Evolutionary conservation across 2,888 invertebrate genomes (phyloP).

Genomic region (Physocephala rufipes): DNA sequence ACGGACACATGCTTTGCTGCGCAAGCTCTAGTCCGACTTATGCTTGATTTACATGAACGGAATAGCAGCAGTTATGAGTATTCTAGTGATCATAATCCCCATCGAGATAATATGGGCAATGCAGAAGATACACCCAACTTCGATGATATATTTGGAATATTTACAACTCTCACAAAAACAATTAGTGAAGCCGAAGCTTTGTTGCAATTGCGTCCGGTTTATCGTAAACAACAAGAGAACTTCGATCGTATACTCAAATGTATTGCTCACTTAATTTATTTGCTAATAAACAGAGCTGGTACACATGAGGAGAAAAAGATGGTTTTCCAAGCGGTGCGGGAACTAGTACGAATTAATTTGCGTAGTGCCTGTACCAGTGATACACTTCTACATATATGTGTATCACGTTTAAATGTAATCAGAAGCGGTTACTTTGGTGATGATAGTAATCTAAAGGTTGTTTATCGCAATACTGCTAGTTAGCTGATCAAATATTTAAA

Average conservation of each 20-base stretch:
- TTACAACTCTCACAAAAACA: slow-evolving; percentile 73
- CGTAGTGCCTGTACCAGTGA: slow-evolving; percentile 77
- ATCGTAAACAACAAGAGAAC: slow-evolving; percentile 81
- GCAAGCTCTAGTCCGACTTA: slow-evolving; percentile 84
- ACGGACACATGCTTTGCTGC: slow-evolving; percentile 86
- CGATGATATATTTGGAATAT: slow-evolving; percentile 76
- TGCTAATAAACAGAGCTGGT: slow-evolving; percentile 72
- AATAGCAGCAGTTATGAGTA: slow-evolving; percentile 58
- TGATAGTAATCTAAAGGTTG: slow-evolving; percentile 69
- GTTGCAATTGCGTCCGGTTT: slow-evolving; percentile 73
- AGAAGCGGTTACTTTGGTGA: slow-evolving; percentile 80
- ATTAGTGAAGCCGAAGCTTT: slow-evolving; percentile 70
- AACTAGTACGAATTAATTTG: slow-evolving; percentile 69
- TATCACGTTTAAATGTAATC: slow-evolving; percentile 80
- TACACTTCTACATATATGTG: slow-evolving; percentile 85
- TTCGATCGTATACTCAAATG: slow-evolving; percentile 84
- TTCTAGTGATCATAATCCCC: slow-evolving; percentile 51
- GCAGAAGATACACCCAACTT: slow-evolving; percentile 69
- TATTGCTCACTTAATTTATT: slow-evolving; percentile 78
- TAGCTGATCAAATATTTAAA: not conserved
- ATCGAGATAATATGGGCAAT: slow-evolving; percentile 36
- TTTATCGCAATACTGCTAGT: not conserved
- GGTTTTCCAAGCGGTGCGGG: slow-evolving; percentile 67
- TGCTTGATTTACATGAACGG: slow-evolving; percentile 77
- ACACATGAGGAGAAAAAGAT: slow-evolving; percentile 67